These are phyloP conservation scores for Ochropleura plecta DNA, from an alignment of 2,888 invertebrate species.

Conservation along the genomic window DNA sequence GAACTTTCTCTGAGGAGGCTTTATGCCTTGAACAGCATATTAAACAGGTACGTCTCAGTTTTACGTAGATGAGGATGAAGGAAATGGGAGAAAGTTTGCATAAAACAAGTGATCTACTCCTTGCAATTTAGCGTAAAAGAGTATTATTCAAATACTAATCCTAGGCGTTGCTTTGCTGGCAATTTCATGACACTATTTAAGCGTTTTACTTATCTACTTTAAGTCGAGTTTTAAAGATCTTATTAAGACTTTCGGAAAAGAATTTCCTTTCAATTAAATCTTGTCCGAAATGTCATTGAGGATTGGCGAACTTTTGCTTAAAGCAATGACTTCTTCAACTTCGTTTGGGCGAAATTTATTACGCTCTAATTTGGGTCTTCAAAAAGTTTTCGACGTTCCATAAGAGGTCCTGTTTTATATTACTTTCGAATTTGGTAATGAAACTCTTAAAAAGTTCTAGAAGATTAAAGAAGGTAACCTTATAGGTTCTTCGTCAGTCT, in stretches of 20 bases:
- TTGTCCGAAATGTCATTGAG: conserved; percentile 8
- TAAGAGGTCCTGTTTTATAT: background rate
- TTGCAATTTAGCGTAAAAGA: too few relatives aligned
- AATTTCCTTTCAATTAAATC: conserved; percentile 37
- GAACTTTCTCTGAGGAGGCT: conserved; percentile 33
- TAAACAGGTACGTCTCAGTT: conserved; percentile 16
- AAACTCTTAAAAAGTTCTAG: background rate
- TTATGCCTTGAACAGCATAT: conserved; percentile 28
- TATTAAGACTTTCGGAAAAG: conserved; percentile 18
- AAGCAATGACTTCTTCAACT: conserved; percentile 5
- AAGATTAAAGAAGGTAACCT: too few relatives aligned
- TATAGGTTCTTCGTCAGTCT: too few relatives aligned
- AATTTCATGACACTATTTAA: conserved; percentile 8
- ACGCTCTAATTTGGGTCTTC: background rate
- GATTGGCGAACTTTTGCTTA: conserved; percentile 19
- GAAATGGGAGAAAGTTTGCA: conserved; percentile 18
- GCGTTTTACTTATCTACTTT: background rate
- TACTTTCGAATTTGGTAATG: background rate
- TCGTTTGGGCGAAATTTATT: conserved; percentile 7
- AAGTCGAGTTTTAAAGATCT: conserved; percentile 1
- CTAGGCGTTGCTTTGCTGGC: background rate
- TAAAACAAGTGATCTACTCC: background rate
- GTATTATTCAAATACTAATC: background rate
- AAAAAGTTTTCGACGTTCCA: conserved; percentile 12
- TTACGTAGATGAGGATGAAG: conserved; percentile 4